Base-by-base conservation (phyloP, 2,113 vertebrate genomes). In the Bathybates hornii region DNA sequence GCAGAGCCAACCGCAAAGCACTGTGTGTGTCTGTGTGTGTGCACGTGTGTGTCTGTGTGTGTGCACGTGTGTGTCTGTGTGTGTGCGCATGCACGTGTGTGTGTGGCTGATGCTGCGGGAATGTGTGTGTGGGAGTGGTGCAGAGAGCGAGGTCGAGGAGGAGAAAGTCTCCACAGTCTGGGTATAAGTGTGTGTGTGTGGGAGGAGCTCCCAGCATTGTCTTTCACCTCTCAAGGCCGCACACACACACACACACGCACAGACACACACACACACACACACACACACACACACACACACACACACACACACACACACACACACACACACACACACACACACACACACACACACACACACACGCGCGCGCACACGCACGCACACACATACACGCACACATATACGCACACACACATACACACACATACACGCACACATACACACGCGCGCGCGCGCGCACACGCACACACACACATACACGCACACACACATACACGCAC, bases 221-320 rank as follows among this genome's bases (percentile, higher is more conserved):
- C 83, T 95, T 92, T 93, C 91, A 94, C 91, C 91, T 91, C 89
- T 92, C 94, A 95, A 95, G 95, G 94, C 93, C 21, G 21, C 21
- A 21, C 21, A 21, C 21, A 21, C 21, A 21, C 21, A 21, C 21
- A 3, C 24, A 32, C 6, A 6, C 2, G 6, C 2, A 6, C 32
- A 2, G 2, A 32, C 2, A 32, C 1, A 2, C 2, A 6, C 32
- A 6, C 32, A 6, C 6, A 32, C 1, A 2, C 6, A 32, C 2
- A 6, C 32, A 6, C 32, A 2, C 6, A 6, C 0, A 4, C 8
- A 9, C 3, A 36, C 36, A 4, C 3, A 2, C 1, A 4, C 9
- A 4, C 36, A 4, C 1, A 4, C 9, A 4, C 36, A 4, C 8
- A 4, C 8, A 4, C 2, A 4, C 9, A 36, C 34, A 8, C 1